Conservation (phyloP, 1,140 invertebrate genomes). For the Drosophila trapezifrons region DNA sequence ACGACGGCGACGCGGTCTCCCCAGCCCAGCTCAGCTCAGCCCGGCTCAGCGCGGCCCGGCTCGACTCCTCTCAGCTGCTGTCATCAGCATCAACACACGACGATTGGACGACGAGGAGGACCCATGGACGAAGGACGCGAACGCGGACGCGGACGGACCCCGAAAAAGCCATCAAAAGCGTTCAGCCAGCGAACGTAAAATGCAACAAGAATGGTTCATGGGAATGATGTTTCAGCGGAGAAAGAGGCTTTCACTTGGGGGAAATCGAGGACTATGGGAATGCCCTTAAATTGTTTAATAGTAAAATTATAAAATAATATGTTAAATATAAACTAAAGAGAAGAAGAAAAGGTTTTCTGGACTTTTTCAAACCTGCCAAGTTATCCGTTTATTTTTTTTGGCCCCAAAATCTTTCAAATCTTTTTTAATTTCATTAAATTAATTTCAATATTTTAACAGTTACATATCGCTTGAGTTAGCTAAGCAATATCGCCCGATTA, state of each 20-base stretch:
- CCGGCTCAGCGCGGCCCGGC: no score
- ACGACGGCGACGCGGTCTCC: slow-evolving; percentile 26
- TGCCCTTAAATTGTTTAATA: slow-evolving; percentile 1
- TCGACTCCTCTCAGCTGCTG: slow-evolving; percentile 20
- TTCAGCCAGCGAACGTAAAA: slow-evolving; percentile 66
- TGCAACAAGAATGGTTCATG: slow-evolving; percentile 52
- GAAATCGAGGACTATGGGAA: not conserved
- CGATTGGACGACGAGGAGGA: slow-evolving; percentile 25
- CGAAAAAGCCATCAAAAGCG: slow-evolving; percentile 74
- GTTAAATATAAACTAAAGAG: no score
- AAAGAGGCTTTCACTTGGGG: slow-evolving; percentile 18
- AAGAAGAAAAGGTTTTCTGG: no score
- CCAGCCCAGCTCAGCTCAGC: slow-evolving; percentile 12
- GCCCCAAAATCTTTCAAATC: no score
- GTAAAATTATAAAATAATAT: no score
- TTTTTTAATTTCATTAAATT: no score
- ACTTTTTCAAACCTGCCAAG: no score
- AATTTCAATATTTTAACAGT: no score
- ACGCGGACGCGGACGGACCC: slow-evolving; percentile 23
- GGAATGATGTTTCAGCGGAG: slow-evolving; percentile 1
- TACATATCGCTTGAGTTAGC: not conserved
- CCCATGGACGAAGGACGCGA: not conserved
- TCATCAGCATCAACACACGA: slow-evolving; percentile 75
- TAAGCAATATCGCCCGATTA: not conserved
- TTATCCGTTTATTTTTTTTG: no score